Conservation (phyloP, 2,113 vertebrate genomes). For the Craseonycteris thonglongyai region DNA sequence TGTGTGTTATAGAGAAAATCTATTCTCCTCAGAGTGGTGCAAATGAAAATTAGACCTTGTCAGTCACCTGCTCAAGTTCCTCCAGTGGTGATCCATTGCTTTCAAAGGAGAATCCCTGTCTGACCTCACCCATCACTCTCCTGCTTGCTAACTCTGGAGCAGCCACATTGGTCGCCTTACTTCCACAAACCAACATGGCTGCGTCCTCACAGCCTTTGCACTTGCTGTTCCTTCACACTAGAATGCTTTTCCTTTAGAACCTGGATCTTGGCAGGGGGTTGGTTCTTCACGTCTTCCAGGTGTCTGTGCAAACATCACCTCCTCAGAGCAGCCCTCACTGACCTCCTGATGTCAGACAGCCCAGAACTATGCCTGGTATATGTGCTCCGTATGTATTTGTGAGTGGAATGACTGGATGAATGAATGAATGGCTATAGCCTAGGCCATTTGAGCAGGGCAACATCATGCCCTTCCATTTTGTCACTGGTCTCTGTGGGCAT, state of each 20-base stretch:
- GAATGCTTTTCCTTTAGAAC: background rate
- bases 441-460: background rate
- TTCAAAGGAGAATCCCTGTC: background rate
- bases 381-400: background rate
- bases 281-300: background rate
- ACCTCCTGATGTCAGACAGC: background rate
- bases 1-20: background rate
- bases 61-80: background rate
- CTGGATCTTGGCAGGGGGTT: background rate
- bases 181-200: fast-evolving
- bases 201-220: too few species aligned
- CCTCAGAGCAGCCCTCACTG: background rate
- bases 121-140: background rate
- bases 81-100: background rate
- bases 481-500: background rate
- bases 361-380: fast-evolving
- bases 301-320: background rate
- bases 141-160: background rate
- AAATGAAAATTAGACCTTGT: background rate
- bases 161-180: background rate
- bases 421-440: background rate
- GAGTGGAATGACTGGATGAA: background rate
- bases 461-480: background rate
- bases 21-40: background rate
- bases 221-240: background rate